Evolutionary conservation across 2,797 vertebrate genomes (phyloP), one percentile per base, ranked within the genome.

Genomic region (Tachyglossus aculeatus): DNA sequence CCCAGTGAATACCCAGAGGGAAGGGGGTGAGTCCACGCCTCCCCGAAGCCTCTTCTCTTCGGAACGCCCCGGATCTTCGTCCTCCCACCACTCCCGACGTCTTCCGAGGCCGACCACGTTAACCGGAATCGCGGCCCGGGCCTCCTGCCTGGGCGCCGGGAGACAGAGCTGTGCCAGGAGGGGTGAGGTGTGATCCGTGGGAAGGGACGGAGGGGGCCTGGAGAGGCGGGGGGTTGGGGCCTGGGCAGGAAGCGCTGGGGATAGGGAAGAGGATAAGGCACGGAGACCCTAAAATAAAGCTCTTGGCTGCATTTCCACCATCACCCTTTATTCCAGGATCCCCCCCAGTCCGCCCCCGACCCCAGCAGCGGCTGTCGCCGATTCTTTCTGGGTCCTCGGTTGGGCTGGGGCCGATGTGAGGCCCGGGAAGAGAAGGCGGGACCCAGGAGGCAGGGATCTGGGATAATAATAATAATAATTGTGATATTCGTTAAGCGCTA

Each of bases 221-320:
- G 43, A 9, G 7, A 27, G 24, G 37, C 22, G 3, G 36, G 51
- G 33, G 32, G 21, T 14, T 4, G 2, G 14, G 27, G 5, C 19
- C 11, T 18, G 19, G 4, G 34, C 8, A 7, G 14, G 21, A 14
- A 4, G 4, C 7, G 18, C 7, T 15, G 31, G 7, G n/a, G 12
- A 4, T 21, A 16, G 15, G 11, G 39, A 2, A 9, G 27, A 22
- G 29, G 7, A 2, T 16, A 3, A 9, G 5, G 8, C 33, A 7
- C 1, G 3, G 2, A 21, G 2, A 2, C 53, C 16, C 14, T 1
- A 0, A 2, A 0, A 16, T 6, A 9, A 29, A n/a, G 31, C 41
- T 16, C 9, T 22, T 6, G 14, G 25, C 19, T 11, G 5, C 7
- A 6, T 0, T 4, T 9, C 15, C n/a, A 25, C 9, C 39, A 41